A percentile compares a stretch with the other conserved stretches of the same genome.
Evolutionary conservation across 2,113 vertebrate species (phyloP).

Genomic region (Oreochromis aureus): DNA sequence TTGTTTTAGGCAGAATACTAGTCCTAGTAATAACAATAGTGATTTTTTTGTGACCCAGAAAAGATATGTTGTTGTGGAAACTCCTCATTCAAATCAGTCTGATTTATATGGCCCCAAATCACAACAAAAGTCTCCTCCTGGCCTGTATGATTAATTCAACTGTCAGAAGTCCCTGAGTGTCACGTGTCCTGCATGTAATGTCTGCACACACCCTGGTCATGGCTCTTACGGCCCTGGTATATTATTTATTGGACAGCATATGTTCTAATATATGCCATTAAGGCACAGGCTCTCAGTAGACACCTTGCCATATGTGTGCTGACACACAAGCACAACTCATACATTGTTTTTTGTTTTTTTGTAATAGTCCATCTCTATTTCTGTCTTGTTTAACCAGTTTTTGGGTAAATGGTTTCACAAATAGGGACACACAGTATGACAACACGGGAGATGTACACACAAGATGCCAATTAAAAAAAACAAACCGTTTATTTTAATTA

Average conservation of each 20-base stretch:
- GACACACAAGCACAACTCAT: not conserved
- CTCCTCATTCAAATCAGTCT: not conserved
- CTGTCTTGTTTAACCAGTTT: not conserved
- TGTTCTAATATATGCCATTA: constrained; percentile 69
- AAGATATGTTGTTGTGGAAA: not conserved
- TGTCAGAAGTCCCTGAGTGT: constrained; percentile 33
- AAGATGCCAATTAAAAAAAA: not conserved
- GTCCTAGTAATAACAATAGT: not conserved
- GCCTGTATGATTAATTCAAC: constrained; percentile 63
- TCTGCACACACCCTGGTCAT: constrained; percentile 50
- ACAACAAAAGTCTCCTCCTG: not conserved
- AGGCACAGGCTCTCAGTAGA: not conserved
- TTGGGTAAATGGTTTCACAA: not conserved
- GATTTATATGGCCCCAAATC: not conserved
- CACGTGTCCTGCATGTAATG: constrained; percentile 67
- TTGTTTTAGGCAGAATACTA: not conserved
- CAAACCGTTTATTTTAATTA: not conserved
- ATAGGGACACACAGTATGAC: too few species aligned
- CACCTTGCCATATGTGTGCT: not conserved
- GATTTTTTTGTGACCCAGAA: not conserved
- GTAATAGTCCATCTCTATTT: not conserved
- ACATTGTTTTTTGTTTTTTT: not conserved
- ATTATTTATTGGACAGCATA: constrained; percentile 65
- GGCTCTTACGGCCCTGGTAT: constrained; percentile 45
- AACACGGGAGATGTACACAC: not conserved